Conservation (phyloP, 2,797 vertebrate species). For the Ctenopoma multispine region DNA sequence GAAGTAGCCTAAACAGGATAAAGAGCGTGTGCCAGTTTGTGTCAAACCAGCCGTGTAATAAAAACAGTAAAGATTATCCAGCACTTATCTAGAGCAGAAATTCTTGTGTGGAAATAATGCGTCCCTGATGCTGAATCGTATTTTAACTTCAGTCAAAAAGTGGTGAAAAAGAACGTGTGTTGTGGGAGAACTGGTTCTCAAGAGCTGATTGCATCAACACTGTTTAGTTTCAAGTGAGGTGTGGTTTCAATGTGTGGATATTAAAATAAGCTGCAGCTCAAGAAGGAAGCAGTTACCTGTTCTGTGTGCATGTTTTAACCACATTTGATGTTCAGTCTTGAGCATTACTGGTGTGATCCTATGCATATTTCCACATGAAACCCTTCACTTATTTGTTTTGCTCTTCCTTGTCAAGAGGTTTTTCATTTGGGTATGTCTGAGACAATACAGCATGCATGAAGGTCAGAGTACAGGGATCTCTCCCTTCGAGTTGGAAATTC, state of each 20-base stretch:
- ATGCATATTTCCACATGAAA: too few species aligned
- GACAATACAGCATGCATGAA: too few species aligned
- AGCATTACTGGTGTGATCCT: neutral
- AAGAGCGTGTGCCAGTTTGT: neutral
- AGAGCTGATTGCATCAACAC: slow-evolving; percentile 36
- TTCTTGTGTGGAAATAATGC: slow-evolving; percentile 8
- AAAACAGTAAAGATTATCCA: slow-evolving; percentile 14
- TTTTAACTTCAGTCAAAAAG: neutral
- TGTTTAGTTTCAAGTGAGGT: slow-evolving; percentile 30
- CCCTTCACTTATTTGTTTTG: too few species aligned
- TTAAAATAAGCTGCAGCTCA: slow-evolving; percentile 8
- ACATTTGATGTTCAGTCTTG: neutral
- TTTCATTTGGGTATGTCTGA: too few species aligned
- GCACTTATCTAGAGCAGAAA: neutral
- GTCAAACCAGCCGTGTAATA: slow-evolving; percentile 16
- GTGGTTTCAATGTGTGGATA: slow-evolving; percentile 31
- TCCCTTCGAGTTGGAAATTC: too few species aligned
- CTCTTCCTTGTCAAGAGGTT: too few species aligned
- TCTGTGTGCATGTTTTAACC: slow-evolving; percentile 2
- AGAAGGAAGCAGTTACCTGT: slow-evolving; percentile 1
- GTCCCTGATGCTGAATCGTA: neutral
- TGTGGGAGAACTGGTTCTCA: slow-evolving; percentile 31
- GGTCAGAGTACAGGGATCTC: too few species aligned
- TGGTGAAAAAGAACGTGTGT: neutral
- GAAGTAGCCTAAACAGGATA: slow-evolving; percentile 37